Evolutionary conservation across 2,113 vertebrate species (phyloP).

Genomic region (Percina caprodes): DNA sequence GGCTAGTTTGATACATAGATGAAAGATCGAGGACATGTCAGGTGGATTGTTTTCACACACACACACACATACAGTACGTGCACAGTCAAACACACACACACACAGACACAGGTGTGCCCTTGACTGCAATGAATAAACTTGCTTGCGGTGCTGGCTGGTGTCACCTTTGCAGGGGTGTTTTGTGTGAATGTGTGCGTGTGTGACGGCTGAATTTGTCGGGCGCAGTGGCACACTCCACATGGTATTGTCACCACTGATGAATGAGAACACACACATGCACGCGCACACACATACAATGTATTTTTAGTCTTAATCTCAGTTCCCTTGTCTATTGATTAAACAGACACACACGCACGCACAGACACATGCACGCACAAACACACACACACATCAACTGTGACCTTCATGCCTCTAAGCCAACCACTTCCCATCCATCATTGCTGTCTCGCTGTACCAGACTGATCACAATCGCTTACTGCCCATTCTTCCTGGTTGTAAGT

Average conservation of each 20-base stretch:
- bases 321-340: constrained; percentile 76
- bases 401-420: constrained; percentile 76
- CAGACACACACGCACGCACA: constrained; percentile 20
- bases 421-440: constrained; percentile 77
- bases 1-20: constrained; percentile 37
- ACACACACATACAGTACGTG: neutral
- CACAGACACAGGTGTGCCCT: constrained; percentile 65
- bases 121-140: constrained; percentile 73
- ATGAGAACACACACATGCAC: constrained; percentile 44
- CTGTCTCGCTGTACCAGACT: constrained; percentile 70
- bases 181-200: constrained; percentile 38
- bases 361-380: constrained; percentile 24
- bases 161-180: constrained; percentile 76
- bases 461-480: constrained; percentile 78
- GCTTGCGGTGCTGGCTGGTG: constrained; percentile 67
- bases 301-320: constrained; percentile 70
- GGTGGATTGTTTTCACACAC: constrained; percentile 53
- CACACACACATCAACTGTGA: constrained; percentile 67
- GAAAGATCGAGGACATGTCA: constrained; percentile 66
- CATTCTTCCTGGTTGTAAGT: constrained; percentile 48
- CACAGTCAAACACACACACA: neutral
- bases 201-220: constrained; percentile 69
- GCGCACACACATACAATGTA: constrained; percentile 42
- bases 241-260: constrained; percentile 74
- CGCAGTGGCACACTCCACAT: constrained; percentile 69